Base-by-base conservation (phyloP, 2,113 vertebrate genomes). In the Toxostoma redivivum region DNA sequence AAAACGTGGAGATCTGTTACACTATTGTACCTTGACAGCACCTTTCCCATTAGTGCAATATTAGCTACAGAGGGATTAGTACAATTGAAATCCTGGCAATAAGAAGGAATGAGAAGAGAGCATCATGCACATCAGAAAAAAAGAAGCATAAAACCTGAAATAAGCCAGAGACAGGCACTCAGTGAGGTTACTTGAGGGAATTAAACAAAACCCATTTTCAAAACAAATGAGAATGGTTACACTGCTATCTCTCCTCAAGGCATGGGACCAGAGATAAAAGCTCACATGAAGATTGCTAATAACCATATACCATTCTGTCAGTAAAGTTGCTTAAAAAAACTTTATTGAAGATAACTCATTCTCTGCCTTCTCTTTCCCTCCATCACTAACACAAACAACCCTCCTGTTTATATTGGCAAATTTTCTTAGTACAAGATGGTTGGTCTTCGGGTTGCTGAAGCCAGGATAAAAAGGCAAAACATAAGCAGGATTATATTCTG, bases 191-290 rank as follows among this genome's bases (percentile, higher is more conserved):
- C 33, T 50, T 54, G 72, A 83, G 23, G 10, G 69, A 27, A 70
- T 94, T 77, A 95, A 92, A 70, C 60, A 81, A 86, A 88, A 91
- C 62, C 35, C 18, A 37, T 86, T 92, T 88, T 88, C 54, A 58
- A 86, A 91, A 84, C 54, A 74, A 86, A 86, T 54, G 83, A 89
- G 47, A 81, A 27, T 16, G 69, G 30, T 42, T 91, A 70, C 1
- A 1, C 11, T 88, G 17, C 35, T 80, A 69, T 92, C 19, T 57
- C 5, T 81, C 37, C 51, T 81, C 5, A 15, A 86, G 69, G 60
- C 64, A 54, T 31, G 24, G 44, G 40, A 37, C n/a, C 8, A 42
- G 24, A 88, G 74, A 86, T 85, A 86, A 90, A 90, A 76, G 57
- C 48, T 76, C 66, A 88, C 16, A 90, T 76, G 62, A 77, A 77